phyloP scores from a whole-genome alignment of 2,113 vertebrate species.

The Butorides virescens region DNA sequence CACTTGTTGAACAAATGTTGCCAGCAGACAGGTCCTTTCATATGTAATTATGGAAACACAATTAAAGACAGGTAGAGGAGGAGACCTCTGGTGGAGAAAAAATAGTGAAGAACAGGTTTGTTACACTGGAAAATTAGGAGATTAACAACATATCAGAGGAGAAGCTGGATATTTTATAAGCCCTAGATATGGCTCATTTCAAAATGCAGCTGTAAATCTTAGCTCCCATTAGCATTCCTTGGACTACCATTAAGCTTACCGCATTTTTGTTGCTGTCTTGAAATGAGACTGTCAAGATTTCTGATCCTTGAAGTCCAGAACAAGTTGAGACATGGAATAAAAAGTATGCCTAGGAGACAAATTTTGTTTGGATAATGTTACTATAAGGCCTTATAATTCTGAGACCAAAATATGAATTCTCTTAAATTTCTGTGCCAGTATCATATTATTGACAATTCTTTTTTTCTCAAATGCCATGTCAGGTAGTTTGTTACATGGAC shows the following conservation, averaged over 20 bases:
- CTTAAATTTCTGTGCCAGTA: neutral
- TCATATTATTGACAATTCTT: neutral
- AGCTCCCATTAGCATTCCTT: neutral
- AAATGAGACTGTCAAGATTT: neutral
- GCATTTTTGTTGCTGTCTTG: neutral
- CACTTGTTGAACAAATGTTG: neutral
- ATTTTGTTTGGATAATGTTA: neutral
- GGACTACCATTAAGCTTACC: neutral
- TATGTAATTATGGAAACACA: neutral
- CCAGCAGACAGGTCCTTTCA: neutral
- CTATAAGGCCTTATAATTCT: neutral
- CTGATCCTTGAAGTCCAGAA: neutral
- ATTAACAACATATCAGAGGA: neutral
- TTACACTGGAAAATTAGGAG: neutral
- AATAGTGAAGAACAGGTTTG: neutral
- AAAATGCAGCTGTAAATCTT: neutral
- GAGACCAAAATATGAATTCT: neutral
- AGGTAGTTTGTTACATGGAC: neutral
- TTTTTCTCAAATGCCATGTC: neutral
- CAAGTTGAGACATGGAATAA: neutral
- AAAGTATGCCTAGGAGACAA: neutral
- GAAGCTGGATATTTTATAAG: neutral
- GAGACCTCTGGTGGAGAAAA: conserved; percentile 13
- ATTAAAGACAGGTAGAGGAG: neutral
- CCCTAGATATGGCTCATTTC: neutral